A percentile compares a stretch with the other conserved stretches of the same genome.
Conservation (phyloP, 92 coral and sea anemone genomes). For the Plumapathes pennacea region DNA sequence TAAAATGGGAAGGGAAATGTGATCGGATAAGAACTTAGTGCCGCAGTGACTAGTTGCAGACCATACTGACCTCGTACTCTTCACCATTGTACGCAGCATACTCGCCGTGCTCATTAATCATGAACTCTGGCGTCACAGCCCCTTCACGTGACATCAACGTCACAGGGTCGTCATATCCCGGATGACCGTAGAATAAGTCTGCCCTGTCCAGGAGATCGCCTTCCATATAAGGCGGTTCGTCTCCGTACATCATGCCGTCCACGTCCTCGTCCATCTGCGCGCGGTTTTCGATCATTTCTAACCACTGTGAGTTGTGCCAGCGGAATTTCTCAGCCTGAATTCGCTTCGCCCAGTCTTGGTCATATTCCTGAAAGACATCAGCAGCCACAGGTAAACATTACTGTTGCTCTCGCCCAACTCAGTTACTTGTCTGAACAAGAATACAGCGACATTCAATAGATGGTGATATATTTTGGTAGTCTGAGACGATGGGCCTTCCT, state of each 20-base stretch:
- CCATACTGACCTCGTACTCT: conserved; percentile 57
- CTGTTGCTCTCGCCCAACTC: no score
- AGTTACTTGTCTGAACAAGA: no score
- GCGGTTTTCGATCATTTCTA: conserved; percentile 92
- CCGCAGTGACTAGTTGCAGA: no score
- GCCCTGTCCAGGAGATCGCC: conserved; percentile 96
- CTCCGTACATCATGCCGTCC: conserved; percentile 74
- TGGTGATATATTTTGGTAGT: no score
- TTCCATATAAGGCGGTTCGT: conserved; percentile 82
- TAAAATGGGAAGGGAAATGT: no score
- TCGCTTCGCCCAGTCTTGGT: conserved; percentile 95
- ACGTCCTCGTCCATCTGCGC: conserved; percentile 74
- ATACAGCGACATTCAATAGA: no score
- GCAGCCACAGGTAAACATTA: no score
- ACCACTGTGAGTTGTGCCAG: conserved; percentile 97
- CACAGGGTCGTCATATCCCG: conserved; percentile 96
- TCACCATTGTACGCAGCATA: conserved; percentile 77
- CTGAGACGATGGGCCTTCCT: no score
- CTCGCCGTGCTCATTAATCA: conserved; percentile 78
- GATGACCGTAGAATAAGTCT: conserved; percentile 97
- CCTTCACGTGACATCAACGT: conserved; percentile 97
- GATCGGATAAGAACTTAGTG: no score
- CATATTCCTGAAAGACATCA: conserved; percentile 66
- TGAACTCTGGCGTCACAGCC: conserved; percentile 91
- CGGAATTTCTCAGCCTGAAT: conserved; percentile 96